Evolutionary conservation across 2,888 invertebrate genomes (phyloP).

Genomic region (Trichacis sp.): DNA sequence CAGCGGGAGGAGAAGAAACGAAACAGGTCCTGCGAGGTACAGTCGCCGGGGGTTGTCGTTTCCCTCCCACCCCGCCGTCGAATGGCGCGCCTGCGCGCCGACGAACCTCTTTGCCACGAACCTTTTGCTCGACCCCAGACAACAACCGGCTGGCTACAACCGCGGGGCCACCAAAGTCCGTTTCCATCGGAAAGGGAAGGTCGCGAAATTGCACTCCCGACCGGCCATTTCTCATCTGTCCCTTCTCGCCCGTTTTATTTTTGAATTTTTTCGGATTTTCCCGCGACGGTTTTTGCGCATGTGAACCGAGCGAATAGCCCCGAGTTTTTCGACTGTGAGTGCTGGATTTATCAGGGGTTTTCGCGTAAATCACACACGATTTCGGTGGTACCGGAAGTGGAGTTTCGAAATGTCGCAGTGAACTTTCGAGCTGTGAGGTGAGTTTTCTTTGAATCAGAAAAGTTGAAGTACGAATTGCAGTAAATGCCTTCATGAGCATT

Average conservation of each 20-base stretch:
- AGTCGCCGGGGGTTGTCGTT: conserved; percentile 48
- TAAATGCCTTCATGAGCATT: too few relatives aligned
- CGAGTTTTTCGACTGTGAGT: too few relatives aligned
- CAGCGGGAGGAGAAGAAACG: conserved; percentile 25
- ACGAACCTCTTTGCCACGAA: conserved; percentile 38
- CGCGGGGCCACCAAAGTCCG: conserved; percentile 57
- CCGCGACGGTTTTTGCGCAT: not conserved
- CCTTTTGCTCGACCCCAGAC: conserved; percentile 43
- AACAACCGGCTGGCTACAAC: conserved; percentile 39
- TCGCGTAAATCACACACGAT: too few relatives aligned
- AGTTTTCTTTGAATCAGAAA: not conserved
- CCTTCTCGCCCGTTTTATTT: conserved; percentile 18
- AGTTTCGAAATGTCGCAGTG: not conserved
- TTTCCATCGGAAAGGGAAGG: conserved; percentile 58
- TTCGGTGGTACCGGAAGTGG: not conserved
- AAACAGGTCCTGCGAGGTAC: conserved; percentile 43
- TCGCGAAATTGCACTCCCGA: conserved; percentile 55
- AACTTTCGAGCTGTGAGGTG: not conserved
- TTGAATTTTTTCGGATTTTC: not conserved
- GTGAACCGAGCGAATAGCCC: too few relatives aligned
- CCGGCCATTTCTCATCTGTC: conserved; percentile 47
- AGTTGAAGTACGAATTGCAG: too few relatives aligned
- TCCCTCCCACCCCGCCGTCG: conserved; percentile 30
- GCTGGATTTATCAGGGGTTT: too few relatives aligned
- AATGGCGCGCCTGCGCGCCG: conserved; percentile 47